Evolutionary conservation across 2,888 invertebrate genomes (phyloP).

Genomic region (Agrochola lychnidis): DNA sequence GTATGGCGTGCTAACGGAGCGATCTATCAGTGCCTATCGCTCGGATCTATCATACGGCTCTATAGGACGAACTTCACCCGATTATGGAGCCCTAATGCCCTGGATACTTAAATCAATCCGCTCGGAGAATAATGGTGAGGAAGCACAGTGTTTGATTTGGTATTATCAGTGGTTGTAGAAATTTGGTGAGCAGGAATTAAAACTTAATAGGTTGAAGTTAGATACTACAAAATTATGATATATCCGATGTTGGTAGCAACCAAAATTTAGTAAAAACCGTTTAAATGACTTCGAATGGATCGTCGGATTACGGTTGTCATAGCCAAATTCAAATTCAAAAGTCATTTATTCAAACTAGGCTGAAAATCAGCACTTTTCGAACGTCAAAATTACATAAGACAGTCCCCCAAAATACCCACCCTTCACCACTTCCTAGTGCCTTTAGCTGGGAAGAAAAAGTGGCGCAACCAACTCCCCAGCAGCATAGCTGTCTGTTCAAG

Average conservation of each 20-base stretch:
- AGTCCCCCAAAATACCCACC: no score
- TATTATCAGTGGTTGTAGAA: background rate
- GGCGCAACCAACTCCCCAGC: no score
- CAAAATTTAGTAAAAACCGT: no score
- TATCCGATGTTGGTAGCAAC: background rate
- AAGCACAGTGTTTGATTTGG: background rate
- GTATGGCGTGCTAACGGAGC: slow-evolving; percentile 69
- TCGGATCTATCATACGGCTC: slow-evolving; percentile 66
- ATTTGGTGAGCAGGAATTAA: background rate
- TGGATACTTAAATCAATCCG: slow-evolving; percentile 57
- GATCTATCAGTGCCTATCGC: slow-evolving; percentile 68
- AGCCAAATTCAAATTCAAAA: no score
- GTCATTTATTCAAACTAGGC: no score
- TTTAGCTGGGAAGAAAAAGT: no score
- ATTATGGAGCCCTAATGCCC: slow-evolving; percentile 60
- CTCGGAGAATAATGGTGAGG: slow-evolving; percentile 49
- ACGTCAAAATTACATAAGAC: no score
- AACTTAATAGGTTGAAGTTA: background rate
- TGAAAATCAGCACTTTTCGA: no score
- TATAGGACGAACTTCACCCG: slow-evolving; percentile 64
- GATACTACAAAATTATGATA: background rate
- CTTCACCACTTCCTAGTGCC: no score
- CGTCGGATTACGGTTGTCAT: no score
- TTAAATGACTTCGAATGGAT: no score
- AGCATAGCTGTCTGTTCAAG: no score